Conservation (phyloP, 53 echinoderm and acorn worm genomes). For the Temnopleurus reevesii region DNA sequence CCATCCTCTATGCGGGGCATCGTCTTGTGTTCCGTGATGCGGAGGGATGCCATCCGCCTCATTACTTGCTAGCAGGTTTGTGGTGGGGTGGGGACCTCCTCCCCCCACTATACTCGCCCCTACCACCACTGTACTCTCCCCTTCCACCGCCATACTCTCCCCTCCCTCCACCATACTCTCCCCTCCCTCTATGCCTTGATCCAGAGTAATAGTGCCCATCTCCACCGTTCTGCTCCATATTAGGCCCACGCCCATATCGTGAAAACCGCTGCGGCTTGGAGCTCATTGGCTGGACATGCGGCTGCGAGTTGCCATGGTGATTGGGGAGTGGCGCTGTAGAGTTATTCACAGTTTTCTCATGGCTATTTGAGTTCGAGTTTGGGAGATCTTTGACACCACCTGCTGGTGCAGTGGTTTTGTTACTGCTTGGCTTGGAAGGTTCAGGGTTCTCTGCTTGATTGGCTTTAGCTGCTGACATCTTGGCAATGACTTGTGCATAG, state of each 20-base stretch:
- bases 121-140: slow-evolving; percentile 65
- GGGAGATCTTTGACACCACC: slow-evolving; percentile 61
- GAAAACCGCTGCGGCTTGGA: slow-evolving; percentile 55
- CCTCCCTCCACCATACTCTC: slow-evolving; percentile 71
- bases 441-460: slow-evolving; percentile 33
- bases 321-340: neutral
- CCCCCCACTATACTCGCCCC: slow-evolving; percentile 71
- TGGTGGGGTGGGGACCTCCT: slow-evolving; percentile 84
- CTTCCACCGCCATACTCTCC: slow-evolving; percentile 69
- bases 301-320: neutral
- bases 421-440: slow-evolving; percentile 36
- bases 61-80: slow-evolving; percentile 76
- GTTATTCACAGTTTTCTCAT: slow-evolving; percentile 46
- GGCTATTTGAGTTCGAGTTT: slow-evolving; percentile 46
- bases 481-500: slow-evolving; percentile 84
- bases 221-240: slow-evolving; percentile 56
- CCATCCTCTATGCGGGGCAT: neutral
- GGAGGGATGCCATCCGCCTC: too few relatives aligned
- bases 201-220: slow-evolving; percentile 54
- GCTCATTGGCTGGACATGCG: slow-evolving; percentile 6
- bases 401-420: slow-evolving; percentile 27
- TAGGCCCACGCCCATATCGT: slow-evolving; percentile 30
- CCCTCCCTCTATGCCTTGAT: slow-evolving; percentile 56
- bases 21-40: neutral
- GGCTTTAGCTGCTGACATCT: slow-evolving; percentile 72